Conservation (phyloP, 2,113 vertebrate species). For the Notothenia coriiceps region DNA sequence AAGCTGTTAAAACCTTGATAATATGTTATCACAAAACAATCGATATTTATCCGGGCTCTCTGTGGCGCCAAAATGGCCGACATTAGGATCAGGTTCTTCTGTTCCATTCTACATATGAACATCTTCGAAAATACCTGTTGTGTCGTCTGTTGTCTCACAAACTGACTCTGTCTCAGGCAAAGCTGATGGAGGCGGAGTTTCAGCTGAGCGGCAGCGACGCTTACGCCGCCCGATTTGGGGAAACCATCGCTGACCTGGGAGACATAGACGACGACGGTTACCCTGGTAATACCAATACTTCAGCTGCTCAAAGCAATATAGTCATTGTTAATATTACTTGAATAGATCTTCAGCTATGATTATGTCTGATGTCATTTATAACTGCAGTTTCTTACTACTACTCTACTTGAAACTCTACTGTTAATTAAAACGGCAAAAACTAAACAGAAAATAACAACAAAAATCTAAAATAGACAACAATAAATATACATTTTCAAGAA, state of each 20-base stretch:
- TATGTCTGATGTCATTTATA: neutral
- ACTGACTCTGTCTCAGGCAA: slow-evolving; percentile 72
- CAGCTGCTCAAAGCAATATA: neutral
- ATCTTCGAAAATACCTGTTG: too few relatives aligned
- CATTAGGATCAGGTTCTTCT: neutral
- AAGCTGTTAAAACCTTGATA: too few relatives aligned
- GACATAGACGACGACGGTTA: slow-evolving; percentile 96
- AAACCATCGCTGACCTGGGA: slow-evolving; percentile 91
- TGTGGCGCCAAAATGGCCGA: neutral
- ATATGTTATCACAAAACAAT: neutral
- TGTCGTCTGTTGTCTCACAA: neutral
- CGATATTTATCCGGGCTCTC: neutral
- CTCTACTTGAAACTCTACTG: neutral
- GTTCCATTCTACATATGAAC: neutral
- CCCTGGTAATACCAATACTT: slow-evolving; percentile 83
- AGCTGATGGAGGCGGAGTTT: slow-evolving; percentile 86
- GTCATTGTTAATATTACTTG: neutral
- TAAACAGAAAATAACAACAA: too few relatives aligned
- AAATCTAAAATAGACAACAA: too few relatives aligned
- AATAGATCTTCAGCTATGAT: neutral
- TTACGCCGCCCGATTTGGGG: slow-evolving; percentile 93
- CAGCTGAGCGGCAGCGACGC: slow-evolving; percentile 88
- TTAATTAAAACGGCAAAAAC: too few relatives aligned
- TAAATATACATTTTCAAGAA: too few relatives aligned
- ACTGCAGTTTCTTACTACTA: neutral